Evolutionary conservation across 2,888 invertebrate genomes (phyloP), one percentile per base, ranked within the genome.

Genomic region (Dicycla oo): DNA sequence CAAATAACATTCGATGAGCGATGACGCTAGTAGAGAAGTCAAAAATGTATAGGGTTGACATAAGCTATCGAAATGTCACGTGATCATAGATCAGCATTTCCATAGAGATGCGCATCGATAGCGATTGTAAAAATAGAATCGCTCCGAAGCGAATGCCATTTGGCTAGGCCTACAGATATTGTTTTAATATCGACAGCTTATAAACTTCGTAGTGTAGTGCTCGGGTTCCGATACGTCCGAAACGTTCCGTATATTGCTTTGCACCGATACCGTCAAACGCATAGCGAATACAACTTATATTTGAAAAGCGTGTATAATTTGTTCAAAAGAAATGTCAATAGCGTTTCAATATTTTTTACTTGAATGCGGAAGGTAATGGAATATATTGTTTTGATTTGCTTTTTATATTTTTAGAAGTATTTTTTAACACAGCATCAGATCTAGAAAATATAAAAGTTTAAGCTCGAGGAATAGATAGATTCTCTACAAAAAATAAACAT

Each of bases 101-200:
- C n/a, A n/a, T n/a, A n/a, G n/a, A n/a, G n/a, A n/a, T n/a, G n/a
- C n/a, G n/a, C n/a, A n/a, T n/a, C n/a, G n/a, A n/a, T n/a, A n/a
- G n/a, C n/a, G n/a, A n/a, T n/a, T n/a, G n/a, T n/a, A n/a, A n/a
- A n/a, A n/a, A n/a, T n/a, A n/a, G n/a, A n/a, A n/a, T n/a, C n/a
- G n/a, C n/a, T n/a, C n/a, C n/a, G n/a, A n/a, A n/a, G n/a, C n/a
- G n/a, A n/a, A n/a, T n/a, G n/a, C n/a, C n/a, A n/a, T n/a, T n/a
- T n/a, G n/a, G n/a, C n/a, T n/a, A n/a, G n/a, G n/a, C n/a, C n/a
- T n/a, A n/a, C n/a, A n/a, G n/a, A n/a, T n/a, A n/a, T 69, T 43
- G 69, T 67, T 69, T 40, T 43, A 30, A 64, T 80, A 73, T 69
- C 38, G 38, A 38, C n/a, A n/a, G n/a, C n/a, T n/a, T n/a, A n/a